These are phyloP conservation scores for Lagopus leucura DNA, from an alignment of 2,113 vertebrate species.

Conservation along the genomic window DNA sequence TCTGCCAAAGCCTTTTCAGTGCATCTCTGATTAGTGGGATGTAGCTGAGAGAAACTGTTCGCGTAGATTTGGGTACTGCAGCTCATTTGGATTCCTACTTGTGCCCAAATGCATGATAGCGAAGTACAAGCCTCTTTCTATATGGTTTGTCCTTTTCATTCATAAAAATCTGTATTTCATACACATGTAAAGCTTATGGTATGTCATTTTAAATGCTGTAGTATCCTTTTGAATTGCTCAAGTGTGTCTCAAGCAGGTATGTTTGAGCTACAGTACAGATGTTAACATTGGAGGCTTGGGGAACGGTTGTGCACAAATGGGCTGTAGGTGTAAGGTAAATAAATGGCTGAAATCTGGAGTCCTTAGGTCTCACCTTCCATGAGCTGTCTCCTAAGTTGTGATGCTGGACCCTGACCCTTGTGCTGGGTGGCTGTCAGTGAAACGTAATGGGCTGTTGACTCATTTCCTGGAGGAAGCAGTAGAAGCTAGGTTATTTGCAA, in stretches of 20 bases:
- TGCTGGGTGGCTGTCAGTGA: not conserved
- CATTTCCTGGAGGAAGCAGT: conserved; percentile 13
- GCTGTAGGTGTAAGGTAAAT: fast-evolving
- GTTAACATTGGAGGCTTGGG: fast-evolving
- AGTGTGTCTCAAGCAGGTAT: not conserved
- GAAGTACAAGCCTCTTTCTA: not conserved
- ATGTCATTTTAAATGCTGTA: not conserved
- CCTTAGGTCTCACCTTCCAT: not conserved
- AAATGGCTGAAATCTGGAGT: not conserved
- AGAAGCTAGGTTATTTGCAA: conserved; percentile 38
- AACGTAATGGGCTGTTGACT: not conserved
- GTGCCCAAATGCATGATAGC: not conserved
- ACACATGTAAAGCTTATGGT: not conserved
- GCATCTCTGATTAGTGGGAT: not conserved
- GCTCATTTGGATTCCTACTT: not conserved
- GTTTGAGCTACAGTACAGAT: not conserved
- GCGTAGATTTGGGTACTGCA: not conserved
- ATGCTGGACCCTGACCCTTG: not conserved
- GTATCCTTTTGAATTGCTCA: not conserved
- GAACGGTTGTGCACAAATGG: not conserved
- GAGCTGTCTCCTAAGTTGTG: not conserved
- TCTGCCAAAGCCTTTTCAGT: not conserved
- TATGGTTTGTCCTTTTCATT: not conserved
- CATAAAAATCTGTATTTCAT: not conserved
- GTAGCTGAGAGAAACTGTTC: not conserved